Conservation (phyloP, 2,797 vertebrate genomes). For the Clarias pachynema region DNA sequence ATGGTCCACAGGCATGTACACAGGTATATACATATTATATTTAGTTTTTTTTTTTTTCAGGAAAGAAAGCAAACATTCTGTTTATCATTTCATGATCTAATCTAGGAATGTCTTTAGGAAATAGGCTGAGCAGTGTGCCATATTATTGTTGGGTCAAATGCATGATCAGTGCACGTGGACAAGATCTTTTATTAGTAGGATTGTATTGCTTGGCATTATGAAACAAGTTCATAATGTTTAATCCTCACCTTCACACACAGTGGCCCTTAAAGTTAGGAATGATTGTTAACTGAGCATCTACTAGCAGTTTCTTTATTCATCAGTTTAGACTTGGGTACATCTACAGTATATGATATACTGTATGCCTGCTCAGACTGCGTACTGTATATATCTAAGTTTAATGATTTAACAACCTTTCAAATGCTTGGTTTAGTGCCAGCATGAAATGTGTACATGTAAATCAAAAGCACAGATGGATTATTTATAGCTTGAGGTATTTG, state of each 20-base stretch:
- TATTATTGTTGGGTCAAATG: neutral
- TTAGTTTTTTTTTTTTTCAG: neutral
- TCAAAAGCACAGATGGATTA: neutral
- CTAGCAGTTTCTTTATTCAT: conserved; percentile 5
- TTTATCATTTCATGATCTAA: neutral
- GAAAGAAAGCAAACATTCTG: neutral
- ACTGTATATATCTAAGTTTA: neutral
- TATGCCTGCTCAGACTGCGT: neutral
- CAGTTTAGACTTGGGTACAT: neutral
- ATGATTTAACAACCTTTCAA: neutral
- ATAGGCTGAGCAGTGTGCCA: neutral
- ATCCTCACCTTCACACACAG: neutral
- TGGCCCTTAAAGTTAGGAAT: neutral
- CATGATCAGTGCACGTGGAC: neutral
- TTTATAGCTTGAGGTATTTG: neutral
- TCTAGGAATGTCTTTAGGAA: neutral
- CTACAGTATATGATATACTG: neutral
- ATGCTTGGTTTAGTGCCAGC: neutral
- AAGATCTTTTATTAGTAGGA: neutral
- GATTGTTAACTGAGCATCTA: neutral
- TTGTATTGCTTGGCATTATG: neutral
- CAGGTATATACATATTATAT: neutral
- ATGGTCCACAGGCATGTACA: neutral
- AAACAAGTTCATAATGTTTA: neutral
- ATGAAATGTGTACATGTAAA: neutral